A percentile compares a stretch with the other conserved stretches of the same genome.
phyloP scores from a whole-genome alignment of 2,113 vertebrate genomes.

The Rhodinocichla rosea region DNA sequence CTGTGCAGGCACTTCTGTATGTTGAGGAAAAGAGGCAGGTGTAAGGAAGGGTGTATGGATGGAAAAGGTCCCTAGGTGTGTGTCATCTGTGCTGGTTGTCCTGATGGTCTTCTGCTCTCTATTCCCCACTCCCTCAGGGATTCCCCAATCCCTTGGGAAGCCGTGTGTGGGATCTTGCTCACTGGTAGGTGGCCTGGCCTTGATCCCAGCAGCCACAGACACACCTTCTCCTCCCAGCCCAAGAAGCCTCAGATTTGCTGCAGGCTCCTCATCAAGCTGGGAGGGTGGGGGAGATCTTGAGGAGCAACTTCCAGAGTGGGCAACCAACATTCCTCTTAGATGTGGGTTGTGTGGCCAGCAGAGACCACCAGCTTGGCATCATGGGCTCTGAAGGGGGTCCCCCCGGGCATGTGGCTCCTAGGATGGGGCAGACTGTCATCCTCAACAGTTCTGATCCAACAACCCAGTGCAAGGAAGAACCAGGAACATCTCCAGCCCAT shows the following conservation, averaged over 20 bases:
- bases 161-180: neutral
- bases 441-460: neutral
- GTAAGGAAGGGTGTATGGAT: neutral
- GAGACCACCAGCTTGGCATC: neutral
- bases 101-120: neutral
- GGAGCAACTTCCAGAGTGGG: neutral
- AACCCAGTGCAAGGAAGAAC: neutral
- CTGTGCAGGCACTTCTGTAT: neutral
- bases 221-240: neutral
- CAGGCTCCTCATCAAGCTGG: neutral
- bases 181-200: neutral
- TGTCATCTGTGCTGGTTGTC: neutral
- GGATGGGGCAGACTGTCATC: neutral
- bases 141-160: neutral
- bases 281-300: neutral
- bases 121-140: fast-evolving
- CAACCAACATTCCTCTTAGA: neutral
- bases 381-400: neutral
- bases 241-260: neutral
- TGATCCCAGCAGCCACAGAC: neutral
- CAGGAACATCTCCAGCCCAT: neutral
- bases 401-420: neutral
- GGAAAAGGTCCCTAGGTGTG: neutral
- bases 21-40: neutral
- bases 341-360: neutral